Evolutionary conservation across 2,113 vertebrate species (phyloP).

Genomic region (Rhynchopsitta pachyrhyncha): DNA sequence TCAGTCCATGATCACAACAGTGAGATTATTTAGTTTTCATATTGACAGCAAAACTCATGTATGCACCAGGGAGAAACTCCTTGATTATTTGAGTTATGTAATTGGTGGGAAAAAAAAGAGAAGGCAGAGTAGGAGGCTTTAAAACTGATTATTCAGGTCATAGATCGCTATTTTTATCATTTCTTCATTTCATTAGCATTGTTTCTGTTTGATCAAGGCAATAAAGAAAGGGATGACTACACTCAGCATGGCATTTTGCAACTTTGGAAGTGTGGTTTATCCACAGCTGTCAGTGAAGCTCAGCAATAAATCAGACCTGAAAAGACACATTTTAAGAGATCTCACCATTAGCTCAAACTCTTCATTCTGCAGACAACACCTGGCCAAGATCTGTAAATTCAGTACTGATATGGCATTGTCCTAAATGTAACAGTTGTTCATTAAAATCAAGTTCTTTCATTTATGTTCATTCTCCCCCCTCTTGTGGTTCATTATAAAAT

Average conservation of each 20-base stretch:
- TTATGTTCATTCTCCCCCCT: conserved; percentile 77
- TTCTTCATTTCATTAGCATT: conserved; percentile 1
- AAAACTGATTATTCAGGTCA: neutral
- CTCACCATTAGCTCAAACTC: neutral
- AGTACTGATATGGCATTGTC: neutral
- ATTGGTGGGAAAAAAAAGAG: neutral
- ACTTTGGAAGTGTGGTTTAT: neutral
- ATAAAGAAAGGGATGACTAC: neutral
- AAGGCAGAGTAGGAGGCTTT: neutral
- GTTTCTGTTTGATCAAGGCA: neutral
- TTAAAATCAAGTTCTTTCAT: conserved; percentile 55
- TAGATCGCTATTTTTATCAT: neutral
- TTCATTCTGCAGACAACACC: neutral
- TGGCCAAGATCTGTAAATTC: neutral
- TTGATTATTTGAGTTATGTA: neutral
- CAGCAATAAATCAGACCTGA: neutral
- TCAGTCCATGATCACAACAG: neutral
- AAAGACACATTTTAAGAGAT: neutral
- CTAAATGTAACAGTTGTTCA: conserved; percentile 2
- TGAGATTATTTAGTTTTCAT: neutral
- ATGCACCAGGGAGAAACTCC: neutral
- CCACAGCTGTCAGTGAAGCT: neutral
- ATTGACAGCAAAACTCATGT: neutral
- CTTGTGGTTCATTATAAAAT: conserved; percentile 78
- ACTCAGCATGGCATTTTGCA: neutral